Conservation (phyloP, 2,797 vertebrate genomes). For the Uromys caudimaculatus region DNA sequence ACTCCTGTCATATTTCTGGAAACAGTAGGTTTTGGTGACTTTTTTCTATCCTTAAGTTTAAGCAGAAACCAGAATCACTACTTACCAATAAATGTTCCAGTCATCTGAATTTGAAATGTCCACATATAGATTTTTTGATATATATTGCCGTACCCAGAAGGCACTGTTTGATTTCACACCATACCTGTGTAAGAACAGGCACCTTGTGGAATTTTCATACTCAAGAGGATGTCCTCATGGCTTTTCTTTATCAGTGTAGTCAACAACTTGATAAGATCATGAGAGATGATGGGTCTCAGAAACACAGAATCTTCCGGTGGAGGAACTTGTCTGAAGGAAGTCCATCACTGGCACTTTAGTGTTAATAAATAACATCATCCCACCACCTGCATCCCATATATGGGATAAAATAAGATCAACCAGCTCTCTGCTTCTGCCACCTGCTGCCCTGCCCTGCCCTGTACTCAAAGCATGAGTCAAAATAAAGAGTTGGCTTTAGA, state of each 20-base stretch:
- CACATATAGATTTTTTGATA: not conserved
- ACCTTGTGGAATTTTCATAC: not conserved
- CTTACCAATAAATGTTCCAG: not conserved
- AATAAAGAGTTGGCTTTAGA: not conserved
- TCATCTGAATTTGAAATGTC: not conserved
- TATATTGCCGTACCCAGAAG: rapidly evolving
- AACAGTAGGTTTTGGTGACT: not conserved
- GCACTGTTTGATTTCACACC: not conserved
- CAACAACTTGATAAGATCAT: not conserved
- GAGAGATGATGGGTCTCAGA: not conserved
- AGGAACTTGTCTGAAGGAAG: not conserved
- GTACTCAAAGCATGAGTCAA: not conserved
- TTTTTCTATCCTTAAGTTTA: not conserved
- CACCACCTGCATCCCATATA: not conserved
- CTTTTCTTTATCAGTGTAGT: not conserved
- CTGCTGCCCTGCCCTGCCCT: not conserved
- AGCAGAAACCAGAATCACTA: not conserved
- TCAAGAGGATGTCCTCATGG: not conserved
- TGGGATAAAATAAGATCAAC: too few relatives aligned
- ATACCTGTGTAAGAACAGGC: not conserved
- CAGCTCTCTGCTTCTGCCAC: not conserved
- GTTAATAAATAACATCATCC: not conserved
- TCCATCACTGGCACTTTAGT: not conserved
- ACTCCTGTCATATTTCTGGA: not conserved
- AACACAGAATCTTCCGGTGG: not conserved